A percentile compares a stretch with the other conserved stretches of the same genome.
Evolutionary conservation across 2,888 invertebrate species (phyloP).

Genomic region (Zonitis immaculata): DNA sequence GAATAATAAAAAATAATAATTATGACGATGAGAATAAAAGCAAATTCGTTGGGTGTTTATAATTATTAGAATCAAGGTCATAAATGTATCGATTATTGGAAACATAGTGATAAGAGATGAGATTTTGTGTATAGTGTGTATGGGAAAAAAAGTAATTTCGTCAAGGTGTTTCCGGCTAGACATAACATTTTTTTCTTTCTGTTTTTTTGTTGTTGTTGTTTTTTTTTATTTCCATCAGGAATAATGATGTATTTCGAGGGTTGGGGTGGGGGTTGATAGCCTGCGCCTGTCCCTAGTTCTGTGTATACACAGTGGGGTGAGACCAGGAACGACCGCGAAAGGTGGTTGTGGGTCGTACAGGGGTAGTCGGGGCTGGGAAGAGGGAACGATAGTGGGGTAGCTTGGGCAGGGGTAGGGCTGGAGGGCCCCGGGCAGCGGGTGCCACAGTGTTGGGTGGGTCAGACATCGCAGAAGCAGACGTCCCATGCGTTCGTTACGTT

Average conservation of each 20-base stretch:
- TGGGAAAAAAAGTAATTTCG: slow-evolving; percentile 1
- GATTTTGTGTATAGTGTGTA: slow-evolving; percentile 1
- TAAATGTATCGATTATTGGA: background rate
- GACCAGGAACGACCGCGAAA: slow-evolving; percentile 22
- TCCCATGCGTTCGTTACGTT: slow-evolving; percentile 32
- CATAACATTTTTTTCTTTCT: background rate
- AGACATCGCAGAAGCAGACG: slow-evolving; percentile 45
- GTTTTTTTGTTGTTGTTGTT: too few relatives aligned
- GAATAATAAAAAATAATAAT: too few relatives aligned
- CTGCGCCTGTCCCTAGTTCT: slow-evolving; percentile 10
- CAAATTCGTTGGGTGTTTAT: background rate
- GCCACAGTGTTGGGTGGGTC: slow-evolving; percentile 51
- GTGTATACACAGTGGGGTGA: slow-evolving; percentile 18
- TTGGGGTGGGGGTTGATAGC: slow-evolving; percentile 2
- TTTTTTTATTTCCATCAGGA: background rate
- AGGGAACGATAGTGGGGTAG: slow-evolving; percentile 47
- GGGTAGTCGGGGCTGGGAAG: slow-evolving; percentile 30
- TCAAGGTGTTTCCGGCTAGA: slow-evolving; percentile 2
- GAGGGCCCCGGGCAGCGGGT: slow-evolving; percentile 50
- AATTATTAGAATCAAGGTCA: background rate
- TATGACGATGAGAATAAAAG: background rate
- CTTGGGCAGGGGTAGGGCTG: slow-evolving; percentile 46
- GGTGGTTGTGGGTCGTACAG: slow-evolving; percentile 33
- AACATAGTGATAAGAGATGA: slow-evolving; percentile 1
- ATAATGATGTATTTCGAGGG: slow-evolving; percentile 1